Conservation (phyloP, 2,797 vertebrate species). For the Scomberomorus guttatus region DNA sequence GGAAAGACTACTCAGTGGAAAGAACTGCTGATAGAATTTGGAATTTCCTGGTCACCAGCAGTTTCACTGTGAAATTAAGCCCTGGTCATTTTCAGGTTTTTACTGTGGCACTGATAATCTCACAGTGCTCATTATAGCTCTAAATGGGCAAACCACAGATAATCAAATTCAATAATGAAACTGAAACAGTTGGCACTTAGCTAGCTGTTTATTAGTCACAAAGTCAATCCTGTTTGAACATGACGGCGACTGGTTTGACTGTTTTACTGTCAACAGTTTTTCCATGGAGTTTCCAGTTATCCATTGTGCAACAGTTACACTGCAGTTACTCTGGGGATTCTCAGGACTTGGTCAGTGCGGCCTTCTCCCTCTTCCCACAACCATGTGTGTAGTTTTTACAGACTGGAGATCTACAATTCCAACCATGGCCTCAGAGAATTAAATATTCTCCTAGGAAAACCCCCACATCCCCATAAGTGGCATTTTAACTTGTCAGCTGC, state of each 20-base stretch:
- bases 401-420: conserved; percentile 67
- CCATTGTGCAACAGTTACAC: conserved; percentile 47
- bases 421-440: conserved; percentile 76
- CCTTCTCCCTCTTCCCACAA: conserved; percentile 60
- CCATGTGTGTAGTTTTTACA: conserved; percentile 63
- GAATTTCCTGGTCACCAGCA: conserved; percentile 63
- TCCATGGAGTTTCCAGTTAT: conserved; percentile 56
- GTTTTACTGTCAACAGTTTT: conserved; percentile 34
- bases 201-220: conserved; percentile 3
- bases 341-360: conserved; percentile 38
- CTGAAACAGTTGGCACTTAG: conserved; percentile 1
- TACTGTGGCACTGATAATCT: conserved; percentile 5
- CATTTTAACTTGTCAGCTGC: no score
- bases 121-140: neutral
- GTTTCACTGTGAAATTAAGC: conserved; percentile 28
- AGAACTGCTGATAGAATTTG: conserved; percentile 57
- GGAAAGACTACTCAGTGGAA: conserved; percentile 68
- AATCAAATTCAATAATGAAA: conserved; percentile 21
- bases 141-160: neutral
- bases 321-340: conserved; percentile 53
- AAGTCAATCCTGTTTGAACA: conserved; percentile 5
- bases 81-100: conserved; percentile 22
- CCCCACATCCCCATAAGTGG: conserved; percentile 59
- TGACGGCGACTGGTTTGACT: neutral
- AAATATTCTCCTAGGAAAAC: conserved; percentile 74